A percentile compares a stretch with the other conserved stretches of the same genome.
Evolutionary conservation across 2,113 vertebrate species (phyloP).

Genomic region (Felis chaus): DNA sequence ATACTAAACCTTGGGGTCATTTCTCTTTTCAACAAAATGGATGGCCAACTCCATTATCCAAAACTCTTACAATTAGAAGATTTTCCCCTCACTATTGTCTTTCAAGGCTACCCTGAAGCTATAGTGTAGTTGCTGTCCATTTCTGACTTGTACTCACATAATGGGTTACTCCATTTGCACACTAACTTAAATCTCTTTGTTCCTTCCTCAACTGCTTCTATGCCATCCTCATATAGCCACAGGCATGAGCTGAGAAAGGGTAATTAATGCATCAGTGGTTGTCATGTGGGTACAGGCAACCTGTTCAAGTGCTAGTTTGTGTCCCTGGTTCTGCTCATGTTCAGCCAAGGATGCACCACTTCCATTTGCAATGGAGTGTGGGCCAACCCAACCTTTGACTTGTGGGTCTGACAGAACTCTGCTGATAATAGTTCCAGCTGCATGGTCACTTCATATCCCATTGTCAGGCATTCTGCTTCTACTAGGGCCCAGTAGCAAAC

Average conservation of each 20-base stretch:
- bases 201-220: neutral
- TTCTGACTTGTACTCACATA: neutral
- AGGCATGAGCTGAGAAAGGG: neutral
- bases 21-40: neutral
- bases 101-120: neutral
- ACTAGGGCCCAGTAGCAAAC: neutral
- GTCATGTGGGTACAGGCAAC: neutral
- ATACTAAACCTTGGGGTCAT: neutral
- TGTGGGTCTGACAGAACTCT: neutral
- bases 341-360: neutral
- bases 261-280: neutral
- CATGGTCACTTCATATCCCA: neutral
- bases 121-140: no score
- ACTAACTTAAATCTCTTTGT: neutral
- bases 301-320: neutral
- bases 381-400: neutral
- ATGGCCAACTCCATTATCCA: neutral
- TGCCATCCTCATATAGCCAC: neutral
- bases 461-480: neutral
- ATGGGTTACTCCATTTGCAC: neutral
- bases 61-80: neutral
- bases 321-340: neutral
- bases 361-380: neutral
- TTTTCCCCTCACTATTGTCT: neutral
- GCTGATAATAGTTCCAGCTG: neutral